These are phyloP conservation scores for Cottoperca gobio DNA, from an alignment of 2,797 vertebrate species.

Conservation along the genomic window DNA sequence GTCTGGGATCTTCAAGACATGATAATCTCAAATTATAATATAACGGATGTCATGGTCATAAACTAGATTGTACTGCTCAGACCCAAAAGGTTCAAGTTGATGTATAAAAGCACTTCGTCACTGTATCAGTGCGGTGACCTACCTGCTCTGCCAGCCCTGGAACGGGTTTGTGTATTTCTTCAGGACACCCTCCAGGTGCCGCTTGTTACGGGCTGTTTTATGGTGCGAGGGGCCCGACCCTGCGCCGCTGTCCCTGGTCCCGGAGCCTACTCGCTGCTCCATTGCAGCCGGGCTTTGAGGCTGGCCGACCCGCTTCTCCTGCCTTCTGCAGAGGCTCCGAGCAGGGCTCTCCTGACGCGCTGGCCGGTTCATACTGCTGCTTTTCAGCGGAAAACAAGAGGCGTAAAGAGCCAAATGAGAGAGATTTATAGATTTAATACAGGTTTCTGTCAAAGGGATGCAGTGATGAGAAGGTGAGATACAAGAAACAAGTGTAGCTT, in stretches of 20 bases:
- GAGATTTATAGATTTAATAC: background rate
- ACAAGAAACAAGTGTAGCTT: background rate
- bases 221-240: constrained; percentile 9
- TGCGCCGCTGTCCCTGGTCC: constrained; percentile 41
- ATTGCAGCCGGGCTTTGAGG: constrained; percentile 45
- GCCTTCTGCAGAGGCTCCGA: constrained; percentile 39
- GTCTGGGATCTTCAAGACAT: background rate
- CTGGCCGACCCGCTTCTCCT: constrained; percentile 45
- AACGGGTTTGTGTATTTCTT: constrained; percentile 96
- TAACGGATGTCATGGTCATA: background rate
- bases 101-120: no score
- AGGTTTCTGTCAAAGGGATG: constrained; percentile 27
- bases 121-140: constrained; percentile 28
- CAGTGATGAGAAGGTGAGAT: background rate
- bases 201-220: constrained; percentile 64
- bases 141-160: constrained; percentile 96
- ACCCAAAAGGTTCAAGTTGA: background rate
- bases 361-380: constrained; percentile 60
- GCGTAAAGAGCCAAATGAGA: background rate
- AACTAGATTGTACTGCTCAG: background rate
- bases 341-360: constrained; percentile 44
- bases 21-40: background rate
- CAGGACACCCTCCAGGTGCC: constrained; percentile 89
- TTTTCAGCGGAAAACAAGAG: background rate
- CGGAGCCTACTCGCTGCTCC: constrained; percentile 6